phyloP scores from a whole-genome alignment of 2,113 vertebrate species.

The Cygnus buccinator region DNA sequence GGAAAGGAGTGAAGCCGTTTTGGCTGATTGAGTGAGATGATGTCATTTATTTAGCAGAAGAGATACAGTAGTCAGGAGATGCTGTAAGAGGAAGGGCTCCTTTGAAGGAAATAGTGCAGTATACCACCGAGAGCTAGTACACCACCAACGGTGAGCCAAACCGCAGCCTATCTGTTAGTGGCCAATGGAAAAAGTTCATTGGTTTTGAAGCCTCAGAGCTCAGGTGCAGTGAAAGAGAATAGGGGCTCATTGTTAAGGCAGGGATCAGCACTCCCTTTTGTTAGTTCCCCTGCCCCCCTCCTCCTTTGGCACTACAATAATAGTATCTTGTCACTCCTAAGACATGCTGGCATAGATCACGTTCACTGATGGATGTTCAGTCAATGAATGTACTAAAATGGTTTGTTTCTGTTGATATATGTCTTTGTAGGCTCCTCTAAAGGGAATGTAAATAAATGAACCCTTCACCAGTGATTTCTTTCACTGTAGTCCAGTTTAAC shows the following conservation, averaged over 20 bases:
- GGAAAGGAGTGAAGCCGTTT: constrained; percentile 16
- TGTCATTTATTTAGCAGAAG: constrained; percentile 64
- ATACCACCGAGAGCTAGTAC: neutral
- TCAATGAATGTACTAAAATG: constrained; percentile 48
- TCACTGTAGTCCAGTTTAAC: constrained; percentile 54
- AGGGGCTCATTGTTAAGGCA: constrained; percentile 77
- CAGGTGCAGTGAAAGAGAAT: constrained; percentile 78
- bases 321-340: constrained; percentile 79
- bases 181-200: constrained; percentile 57
- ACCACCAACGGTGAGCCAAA: constrained; percentile 45
- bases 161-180: constrained; percentile 50
- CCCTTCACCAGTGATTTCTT: constrained; percentile 43
- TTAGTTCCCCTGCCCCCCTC: constrained; percentile 36
- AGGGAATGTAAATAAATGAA: constrained; percentile 65
- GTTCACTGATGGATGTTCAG: constrained; percentile 71
- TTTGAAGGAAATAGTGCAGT: constrained; percentile 13
- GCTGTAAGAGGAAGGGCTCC: constrained; percentile 17
- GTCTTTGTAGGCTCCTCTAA: constrained; percentile 55
- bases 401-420: constrained; percentile 69
- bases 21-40: constrained; percentile 58
- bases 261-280: constrained; percentile 71
- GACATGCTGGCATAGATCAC: constrained; percentile 67
- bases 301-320: constrained; percentile 72
- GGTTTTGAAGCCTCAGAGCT: constrained; percentile 63
- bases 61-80: constrained; percentile 48